Evolutionary conservation across 2,888 invertebrate genomes (phyloP).

Genomic region (Amphimallon solstitiale): DNA sequence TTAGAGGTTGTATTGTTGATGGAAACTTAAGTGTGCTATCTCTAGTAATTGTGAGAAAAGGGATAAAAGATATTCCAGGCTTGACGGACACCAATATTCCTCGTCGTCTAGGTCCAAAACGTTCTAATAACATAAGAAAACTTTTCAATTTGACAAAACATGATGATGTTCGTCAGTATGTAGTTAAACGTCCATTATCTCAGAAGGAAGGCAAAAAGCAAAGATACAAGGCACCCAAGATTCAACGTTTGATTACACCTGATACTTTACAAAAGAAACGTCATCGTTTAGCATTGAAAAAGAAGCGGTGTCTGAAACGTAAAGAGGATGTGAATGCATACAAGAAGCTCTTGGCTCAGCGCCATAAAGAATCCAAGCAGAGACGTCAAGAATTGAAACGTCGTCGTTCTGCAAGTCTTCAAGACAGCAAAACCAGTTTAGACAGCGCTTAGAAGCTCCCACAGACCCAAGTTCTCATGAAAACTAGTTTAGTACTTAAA

Average conservation of each 20-base stretch:
- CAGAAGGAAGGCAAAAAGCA: slow-evolving; percentile 70
- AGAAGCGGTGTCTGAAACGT: slow-evolving; percentile 71
- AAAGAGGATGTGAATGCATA: slow-evolving; percentile 78
- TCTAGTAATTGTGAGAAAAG: slow-evolving; percentile 92
- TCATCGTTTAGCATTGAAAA: slow-evolving; percentile 76
- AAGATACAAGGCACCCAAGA: slow-evolving; percentile 78
- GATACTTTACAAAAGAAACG: slow-evolving; percentile 75
- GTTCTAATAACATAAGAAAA: slow-evolving; percentile 81
- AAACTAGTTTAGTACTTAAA: slow-evolving; percentile 28
- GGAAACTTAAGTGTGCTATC: slow-evolving; percentile 93
- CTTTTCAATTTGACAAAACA: slow-evolving; percentile 80
- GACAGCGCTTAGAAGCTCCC: slow-evolving; percentile 66
- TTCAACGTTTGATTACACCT: slow-evolving; percentile 83
- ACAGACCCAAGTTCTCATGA: slow-evolving; percentile 10
- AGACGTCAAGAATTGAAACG: slow-evolving; percentile 68
- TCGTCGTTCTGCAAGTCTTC: slow-evolving; percentile 82
- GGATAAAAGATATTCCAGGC: slow-evolving; percentile 73
- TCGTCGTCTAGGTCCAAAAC: slow-evolving; percentile 79
- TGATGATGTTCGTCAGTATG: slow-evolving; percentile 82
- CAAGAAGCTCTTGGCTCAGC: slow-evolving; percentile 76
- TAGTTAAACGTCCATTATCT: slow-evolving; percentile 74
- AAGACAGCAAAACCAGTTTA: slow-evolving; percentile 85
- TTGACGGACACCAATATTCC: slow-evolving; percentile 85
- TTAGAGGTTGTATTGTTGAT: slow-evolving; percentile 98
- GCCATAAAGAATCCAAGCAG: slow-evolving; percentile 71